Evolutionary conservation across 2,888 invertebrate species (phyloP).

Genomic region (Aphidoletes aphidimyza): DNA sequence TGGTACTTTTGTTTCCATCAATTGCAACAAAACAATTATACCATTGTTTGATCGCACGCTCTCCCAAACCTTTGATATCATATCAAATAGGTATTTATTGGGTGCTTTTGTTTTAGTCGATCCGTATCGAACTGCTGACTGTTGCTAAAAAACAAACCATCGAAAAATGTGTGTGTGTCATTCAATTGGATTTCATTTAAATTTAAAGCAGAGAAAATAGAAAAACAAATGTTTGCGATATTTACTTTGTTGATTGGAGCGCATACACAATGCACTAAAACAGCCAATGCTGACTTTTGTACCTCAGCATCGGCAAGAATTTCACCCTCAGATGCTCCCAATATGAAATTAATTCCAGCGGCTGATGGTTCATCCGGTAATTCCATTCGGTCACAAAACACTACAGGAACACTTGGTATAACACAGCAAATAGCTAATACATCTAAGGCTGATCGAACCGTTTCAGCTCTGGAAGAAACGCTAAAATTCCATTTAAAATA

Average conservation of each 20-base stretch:
- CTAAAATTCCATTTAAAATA: conserved; percentile 59
- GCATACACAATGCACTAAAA: conserved; percentile 93
- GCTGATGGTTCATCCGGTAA: conserved; percentile 81
- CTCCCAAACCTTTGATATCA: conserved; percentile 94
- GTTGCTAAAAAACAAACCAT: conserved; percentile 63
- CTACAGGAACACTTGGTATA: conserved; percentile 80
- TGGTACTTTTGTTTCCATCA: conserved; percentile 92
- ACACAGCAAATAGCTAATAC: conserved; percentile 91
- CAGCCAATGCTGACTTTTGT: conserved; percentile 88
- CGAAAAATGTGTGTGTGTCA: neutral
- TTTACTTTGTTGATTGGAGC: conserved; percentile 85
- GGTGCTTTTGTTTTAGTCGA: conserved; percentile 70
- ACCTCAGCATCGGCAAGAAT: conserved; percentile 91
- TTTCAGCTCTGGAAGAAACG: conserved; percentile 74
- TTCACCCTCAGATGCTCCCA: conserved; percentile 91
- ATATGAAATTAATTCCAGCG: conserved; percentile 82
- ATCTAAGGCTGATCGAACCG: conserved; percentile 83
- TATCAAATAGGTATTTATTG: conserved; percentile 79
- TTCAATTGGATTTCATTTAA: neutral
- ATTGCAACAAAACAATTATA: conserved; percentile 90
- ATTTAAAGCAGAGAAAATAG: neutral
- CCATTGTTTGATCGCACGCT: conserved; percentile 94
- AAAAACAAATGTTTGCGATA: conserved; percentile 55
- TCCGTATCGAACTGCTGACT: conserved; percentile 68
- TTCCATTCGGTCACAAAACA: conserved; percentile 80